Percentiles rank a stretch among this genome's conserved stretches.
Conservation (phyloP, 2,113 vertebrate species). For the Psettodes erumei region DNA sequence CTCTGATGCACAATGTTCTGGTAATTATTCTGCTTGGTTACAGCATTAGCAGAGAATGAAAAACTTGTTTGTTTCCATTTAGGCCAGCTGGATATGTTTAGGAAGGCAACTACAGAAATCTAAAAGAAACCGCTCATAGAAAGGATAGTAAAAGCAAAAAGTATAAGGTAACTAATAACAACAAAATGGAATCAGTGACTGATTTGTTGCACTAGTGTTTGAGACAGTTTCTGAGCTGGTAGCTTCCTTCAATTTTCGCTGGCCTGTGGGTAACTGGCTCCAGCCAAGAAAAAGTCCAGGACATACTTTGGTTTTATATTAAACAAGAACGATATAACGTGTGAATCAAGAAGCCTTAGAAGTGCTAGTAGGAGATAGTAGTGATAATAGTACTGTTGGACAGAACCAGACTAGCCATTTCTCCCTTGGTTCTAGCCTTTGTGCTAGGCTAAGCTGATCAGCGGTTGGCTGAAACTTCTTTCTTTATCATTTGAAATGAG, state of each 20-base stretch:
- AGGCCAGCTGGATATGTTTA: conserved; percentile 10
- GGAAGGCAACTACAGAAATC: not conserved
- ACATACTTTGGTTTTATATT: too few relatives aligned
- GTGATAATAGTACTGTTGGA: not conserved
- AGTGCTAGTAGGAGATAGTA: too few relatives aligned
- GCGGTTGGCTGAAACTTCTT: too few relatives aligned
- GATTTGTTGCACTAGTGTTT: not conserved
- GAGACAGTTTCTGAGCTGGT: not conserved
- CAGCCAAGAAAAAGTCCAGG: not conserved
- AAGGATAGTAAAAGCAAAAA: not conserved
- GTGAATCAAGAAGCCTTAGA: too few relatives aligned
- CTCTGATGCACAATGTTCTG: not conserved
- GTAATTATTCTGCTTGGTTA: not conserved
- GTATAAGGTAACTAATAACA: not conserved
- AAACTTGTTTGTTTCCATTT: not conserved
- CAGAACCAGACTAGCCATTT: not conserved
- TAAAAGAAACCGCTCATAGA: not conserved
- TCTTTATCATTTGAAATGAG: too few relatives aligned
- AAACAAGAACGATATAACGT: not conserved
- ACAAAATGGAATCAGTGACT: not conserved
- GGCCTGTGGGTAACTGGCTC: too few relatives aligned
- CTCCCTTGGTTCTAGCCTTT: not conserved
- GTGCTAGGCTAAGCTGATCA: too few relatives aligned
- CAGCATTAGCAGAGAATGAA: not conserved
- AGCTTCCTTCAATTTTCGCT: not conserved